Conservation (phyloP, 1,140 invertebrate species). For the Drosophila tropicalis region DNA sequence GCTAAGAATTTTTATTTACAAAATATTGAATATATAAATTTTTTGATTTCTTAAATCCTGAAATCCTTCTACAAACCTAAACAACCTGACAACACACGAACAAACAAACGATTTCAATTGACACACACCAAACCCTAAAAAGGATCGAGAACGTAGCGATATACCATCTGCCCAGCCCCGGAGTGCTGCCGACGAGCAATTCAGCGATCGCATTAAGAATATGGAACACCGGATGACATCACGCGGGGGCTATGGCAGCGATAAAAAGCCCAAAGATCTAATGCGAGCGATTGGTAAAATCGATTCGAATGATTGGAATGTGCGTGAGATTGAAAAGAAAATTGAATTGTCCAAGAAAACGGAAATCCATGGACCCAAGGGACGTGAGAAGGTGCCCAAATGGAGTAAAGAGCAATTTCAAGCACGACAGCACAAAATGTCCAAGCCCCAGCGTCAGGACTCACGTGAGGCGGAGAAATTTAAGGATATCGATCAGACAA, state of each 20-base stretch:
- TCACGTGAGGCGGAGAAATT: conserved; percentile 86
- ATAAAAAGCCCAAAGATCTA: conserved; percentile 94
- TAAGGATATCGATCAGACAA: conserved; percentile 90
- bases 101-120: conserved; percentile 14
- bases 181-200: conserved; percentile 86
- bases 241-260: conserved; percentile 83
- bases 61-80: conserved; percentile 32
- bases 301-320: conserved; percentile 95
- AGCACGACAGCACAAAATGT: conserved; percentile 91
- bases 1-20: conserved; percentile 6
- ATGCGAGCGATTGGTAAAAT: conserved; percentile 95
- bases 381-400: conserved; percentile 92
- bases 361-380: conserved; percentile 86
- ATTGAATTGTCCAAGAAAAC: conserved; percentile 91
- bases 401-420: conserved; percentile 95
- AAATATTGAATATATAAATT: conserved; percentile 53
- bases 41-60: conserved; percentile 65
- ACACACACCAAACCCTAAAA: background rate
- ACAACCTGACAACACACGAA: conserved; percentile 33
- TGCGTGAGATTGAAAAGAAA: conserved; percentile 95
- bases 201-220: conserved; percentile 88
- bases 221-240: conserved; percentile 86
- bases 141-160: conserved; percentile 88
- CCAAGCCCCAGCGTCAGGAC: conserved; percentile 86
- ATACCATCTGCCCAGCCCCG: conserved; percentile 85